A percentile compares a stretch with the other conserved stretches of the same genome.
Evolutionary conservation across 2,113 vertebrate genomes (phyloP).

Genomic region (Cyanoliseus patagonus): DNA sequence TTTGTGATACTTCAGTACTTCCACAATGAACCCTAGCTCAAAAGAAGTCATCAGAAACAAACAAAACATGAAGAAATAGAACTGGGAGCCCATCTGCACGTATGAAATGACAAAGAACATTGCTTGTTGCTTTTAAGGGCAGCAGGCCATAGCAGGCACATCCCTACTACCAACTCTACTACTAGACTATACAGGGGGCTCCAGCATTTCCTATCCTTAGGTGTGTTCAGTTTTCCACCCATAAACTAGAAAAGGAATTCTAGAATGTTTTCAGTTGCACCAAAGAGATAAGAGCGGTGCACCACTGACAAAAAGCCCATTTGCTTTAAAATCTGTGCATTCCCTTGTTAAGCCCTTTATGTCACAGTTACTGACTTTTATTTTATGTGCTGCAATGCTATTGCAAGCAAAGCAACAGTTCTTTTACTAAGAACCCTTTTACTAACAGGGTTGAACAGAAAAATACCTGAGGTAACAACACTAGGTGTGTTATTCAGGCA

Average conservation of each 20-base stretch:
- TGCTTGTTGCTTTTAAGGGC: background rate
- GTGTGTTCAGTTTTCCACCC: background rate
- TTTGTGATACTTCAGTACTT: background rate
- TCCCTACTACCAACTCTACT: background rate
- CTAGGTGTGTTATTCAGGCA: conserved; percentile 42
- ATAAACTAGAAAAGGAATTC: background rate
- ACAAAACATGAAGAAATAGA: background rate
- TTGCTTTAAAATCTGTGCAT: background rate
- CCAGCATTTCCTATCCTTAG: background rate
- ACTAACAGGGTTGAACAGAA: conserved; percentile 28
- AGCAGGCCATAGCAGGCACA: background rate
- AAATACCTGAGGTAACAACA: conserved; percentile 25
- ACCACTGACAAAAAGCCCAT: background rate
- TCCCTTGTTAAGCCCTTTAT: background rate
- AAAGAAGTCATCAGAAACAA: background rate
- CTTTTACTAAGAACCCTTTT: background rate
- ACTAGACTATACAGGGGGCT: background rate
- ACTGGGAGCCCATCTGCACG: background rate
- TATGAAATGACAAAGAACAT: background rate
- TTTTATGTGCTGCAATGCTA: background rate
- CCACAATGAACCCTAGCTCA: background rate
- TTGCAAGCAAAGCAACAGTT: background rate
- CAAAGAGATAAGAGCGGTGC: background rate
- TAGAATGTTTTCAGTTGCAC: background rate
- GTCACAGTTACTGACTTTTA: background rate